Evolutionary conservation across 1,140 invertebrate species (phyloP).

Genomic region (Pogonomyrmex californicus): DNA sequence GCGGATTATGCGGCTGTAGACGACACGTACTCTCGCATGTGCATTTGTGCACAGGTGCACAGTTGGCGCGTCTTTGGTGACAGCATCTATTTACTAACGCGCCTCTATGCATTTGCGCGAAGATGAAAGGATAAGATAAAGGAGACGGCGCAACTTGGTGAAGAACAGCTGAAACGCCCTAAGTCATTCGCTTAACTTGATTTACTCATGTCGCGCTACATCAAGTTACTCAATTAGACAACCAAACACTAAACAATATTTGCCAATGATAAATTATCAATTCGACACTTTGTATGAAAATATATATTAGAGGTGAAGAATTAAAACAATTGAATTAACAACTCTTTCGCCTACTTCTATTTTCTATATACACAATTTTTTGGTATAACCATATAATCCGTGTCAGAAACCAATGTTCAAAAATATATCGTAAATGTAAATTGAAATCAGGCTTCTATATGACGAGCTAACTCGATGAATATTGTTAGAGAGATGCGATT

Average conservation of each 20-base stretch:
- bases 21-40: conserved; percentile 34
- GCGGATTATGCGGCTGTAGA: conserved; percentile 38
- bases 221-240: conserved; percentile 27
- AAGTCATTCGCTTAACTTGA: conserved; percentile 49
- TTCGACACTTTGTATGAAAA: not conserved
- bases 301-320: no score
- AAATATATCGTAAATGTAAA: not conserved
- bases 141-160: conserved; percentile 34
- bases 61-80: conserved; percentile 58
- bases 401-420: not conserved
- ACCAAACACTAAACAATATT: not conserved
- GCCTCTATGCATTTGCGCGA: conserved; percentile 57
- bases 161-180: conserved; percentile 57
- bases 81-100: conserved; percentile 60
- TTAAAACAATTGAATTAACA: not conserved
- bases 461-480: conserved; percentile 1
- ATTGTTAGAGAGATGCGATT: not conserved
- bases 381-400: not conserved
- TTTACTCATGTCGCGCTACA: conserved; percentile 23
- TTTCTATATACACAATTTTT: not conserved
- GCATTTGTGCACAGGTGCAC: conserved; percentile 53
- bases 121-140: conserved; percentile 63
- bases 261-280: not conserved
- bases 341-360: not conserved
- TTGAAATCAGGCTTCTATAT: not conserved